Evolutionary conservation across 1,140 invertebrate species (phyloP).

Genomic region (Caenorhabditis brenneri): DNA sequence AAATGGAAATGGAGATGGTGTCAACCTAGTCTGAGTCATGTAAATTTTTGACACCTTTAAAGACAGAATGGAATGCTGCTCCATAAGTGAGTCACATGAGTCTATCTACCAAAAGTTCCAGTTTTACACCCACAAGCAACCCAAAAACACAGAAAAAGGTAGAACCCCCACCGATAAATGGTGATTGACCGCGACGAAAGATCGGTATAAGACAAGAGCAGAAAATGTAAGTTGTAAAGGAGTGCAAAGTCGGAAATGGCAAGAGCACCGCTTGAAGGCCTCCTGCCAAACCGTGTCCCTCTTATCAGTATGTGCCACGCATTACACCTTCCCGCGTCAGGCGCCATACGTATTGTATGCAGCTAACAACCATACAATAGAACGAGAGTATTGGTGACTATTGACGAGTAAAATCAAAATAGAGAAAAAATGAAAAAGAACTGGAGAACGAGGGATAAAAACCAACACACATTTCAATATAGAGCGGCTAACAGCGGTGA

Average conservation of each 20-base stretch:
- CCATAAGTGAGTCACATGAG: not conserved
- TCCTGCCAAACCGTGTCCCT: not conserved
- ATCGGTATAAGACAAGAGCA: constrained; percentile 24
- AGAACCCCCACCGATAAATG: not conserved
- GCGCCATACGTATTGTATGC: constrained; percentile 29
- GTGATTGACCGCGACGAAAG: constrained; percentile 33
- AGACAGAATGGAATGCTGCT: not conserved
- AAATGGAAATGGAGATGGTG: not conserved
- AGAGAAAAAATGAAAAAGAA: not conserved
- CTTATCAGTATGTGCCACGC: constrained; percentile 7
- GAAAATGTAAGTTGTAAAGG: not conserved
- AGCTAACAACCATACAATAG: constrained; percentile 22
- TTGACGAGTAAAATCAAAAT: constrained; percentile 25
- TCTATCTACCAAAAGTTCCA: not conserved
- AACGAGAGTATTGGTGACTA: not conserved
- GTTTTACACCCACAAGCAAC: not conserved
- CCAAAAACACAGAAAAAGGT: not conserved
- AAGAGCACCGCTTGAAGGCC: not conserved
- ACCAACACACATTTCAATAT: not conserved
- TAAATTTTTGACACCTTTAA: not conserved
- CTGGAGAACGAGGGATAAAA: not conserved
- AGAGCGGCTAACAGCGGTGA: not conserved
- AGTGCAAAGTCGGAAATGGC: constrained; percentile 21
- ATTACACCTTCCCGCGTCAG: constrained; percentile 33
- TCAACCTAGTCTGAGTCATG: not conserved